Percentiles rank a stretch among this genome's conserved stretches.
Evolutionary conservation across 2,888 invertebrate species (phyloP).

Genomic region (Stenodema calcarata): DNA sequence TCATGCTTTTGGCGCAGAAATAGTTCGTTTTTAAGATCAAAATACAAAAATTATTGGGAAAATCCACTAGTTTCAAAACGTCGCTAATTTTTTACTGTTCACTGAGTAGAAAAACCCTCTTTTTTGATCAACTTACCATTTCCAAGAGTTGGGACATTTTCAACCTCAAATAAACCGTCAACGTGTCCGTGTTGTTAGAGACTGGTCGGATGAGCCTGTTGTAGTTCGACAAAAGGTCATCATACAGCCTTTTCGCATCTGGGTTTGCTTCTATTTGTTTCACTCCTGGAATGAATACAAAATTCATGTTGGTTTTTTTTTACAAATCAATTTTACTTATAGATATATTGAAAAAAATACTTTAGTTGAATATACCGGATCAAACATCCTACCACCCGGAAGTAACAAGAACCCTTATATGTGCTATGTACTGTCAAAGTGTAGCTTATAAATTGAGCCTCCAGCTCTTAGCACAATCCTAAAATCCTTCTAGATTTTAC

Average conservation of each 20-base stretch:
- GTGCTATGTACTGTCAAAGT: too few species aligned
- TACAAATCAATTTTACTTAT: neutral
- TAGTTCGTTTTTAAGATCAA: too few species aligned
- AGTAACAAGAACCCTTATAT: too few species aligned
- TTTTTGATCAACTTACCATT: constrained; percentile 63
- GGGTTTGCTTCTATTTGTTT: constrained; percentile 80
- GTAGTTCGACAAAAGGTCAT: constrained; percentile 94
- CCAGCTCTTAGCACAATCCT: too few species aligned
- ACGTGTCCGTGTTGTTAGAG: constrained; percentile 87
- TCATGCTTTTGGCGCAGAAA: too few species aligned
- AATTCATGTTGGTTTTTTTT: too few species aligned
- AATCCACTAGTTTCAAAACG: neutral
- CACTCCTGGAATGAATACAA: constrained; percentile 59
- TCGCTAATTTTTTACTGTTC: neutral
- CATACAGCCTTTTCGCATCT: constrained; percentile 92
- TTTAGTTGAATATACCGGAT: too few species aligned
- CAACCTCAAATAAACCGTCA: constrained; percentile 89
- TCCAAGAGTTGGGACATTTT: constrained; percentile 90
- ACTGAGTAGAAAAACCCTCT: too few species aligned
- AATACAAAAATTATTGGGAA: too few species aligned
- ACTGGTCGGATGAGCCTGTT: constrained; percentile 94
- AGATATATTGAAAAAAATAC: too few species aligned
- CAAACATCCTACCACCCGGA: neutral
- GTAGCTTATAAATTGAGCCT: too few species aligned
- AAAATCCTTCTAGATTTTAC: too few species aligned